phyloP scores from a whole-genome alignment of 1,140 invertebrate genomes.

The Monomorium pharaonis region DNA sequence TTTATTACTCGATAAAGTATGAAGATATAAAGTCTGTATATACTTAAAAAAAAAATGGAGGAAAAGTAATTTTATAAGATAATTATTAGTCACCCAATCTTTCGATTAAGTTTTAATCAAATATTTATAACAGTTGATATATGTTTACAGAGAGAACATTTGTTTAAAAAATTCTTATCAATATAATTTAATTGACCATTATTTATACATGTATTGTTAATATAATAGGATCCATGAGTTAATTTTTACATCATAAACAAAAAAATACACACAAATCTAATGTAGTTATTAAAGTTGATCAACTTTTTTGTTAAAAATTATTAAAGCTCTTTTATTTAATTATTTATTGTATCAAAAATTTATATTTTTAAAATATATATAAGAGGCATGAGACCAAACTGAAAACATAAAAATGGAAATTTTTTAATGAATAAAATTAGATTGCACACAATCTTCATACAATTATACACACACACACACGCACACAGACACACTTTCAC shows the following conservation, averaged over 20 bases:
- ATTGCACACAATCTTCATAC: background rate
- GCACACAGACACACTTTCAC: too few species aligned
- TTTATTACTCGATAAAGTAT: conserved; percentile 7
- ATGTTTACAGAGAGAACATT: background rate
- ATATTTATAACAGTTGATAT: background rate
- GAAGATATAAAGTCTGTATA: conserved; percentile 26
- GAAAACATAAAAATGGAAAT: background rate
- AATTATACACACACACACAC: background rate
- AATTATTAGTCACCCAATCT: conserved; percentile 25
- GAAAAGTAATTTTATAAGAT: conserved; percentile 49
- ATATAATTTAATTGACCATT: conserved; percentile 9
- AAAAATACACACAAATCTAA: background rate
- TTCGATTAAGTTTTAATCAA: background rate
- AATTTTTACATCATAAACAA: background rate
- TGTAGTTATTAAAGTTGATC: background rate
- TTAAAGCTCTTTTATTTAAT: background rate
- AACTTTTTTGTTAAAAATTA: background rate
- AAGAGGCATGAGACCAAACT: background rate
- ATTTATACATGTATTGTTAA: too few species aligned
- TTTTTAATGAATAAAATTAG: background rate
- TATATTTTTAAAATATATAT: background rate
- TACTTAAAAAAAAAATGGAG: conserved; percentile 28
- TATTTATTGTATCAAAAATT: conserved; percentile 4
- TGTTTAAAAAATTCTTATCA: conserved; percentile 11
- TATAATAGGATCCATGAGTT: too few species aligned